A percentile compares a stretch with the other conserved stretches of the same genome.
Evolutionary conservation across 2,797 vertebrate species (phyloP).

Genomic region (Catamblyrhynchus diadema): DNA sequence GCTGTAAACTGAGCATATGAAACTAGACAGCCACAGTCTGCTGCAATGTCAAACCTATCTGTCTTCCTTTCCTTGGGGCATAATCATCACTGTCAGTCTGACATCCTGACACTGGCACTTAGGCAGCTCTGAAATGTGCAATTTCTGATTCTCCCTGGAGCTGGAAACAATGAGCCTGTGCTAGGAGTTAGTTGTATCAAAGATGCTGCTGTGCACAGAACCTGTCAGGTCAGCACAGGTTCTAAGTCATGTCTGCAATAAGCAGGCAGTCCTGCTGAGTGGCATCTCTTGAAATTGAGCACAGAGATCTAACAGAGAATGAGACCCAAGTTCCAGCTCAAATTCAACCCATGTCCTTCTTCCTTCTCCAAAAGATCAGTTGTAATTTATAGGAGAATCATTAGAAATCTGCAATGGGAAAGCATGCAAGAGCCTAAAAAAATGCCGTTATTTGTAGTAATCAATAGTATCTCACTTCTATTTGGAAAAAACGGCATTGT

Average conservation of each 20-base stretch:
- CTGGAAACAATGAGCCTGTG: slow-evolving; percentile 4
- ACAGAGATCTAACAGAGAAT: neutral
- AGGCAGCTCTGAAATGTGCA: slow-evolving; percentile 9
- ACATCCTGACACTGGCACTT: neutral
- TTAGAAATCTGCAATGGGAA: neutral
- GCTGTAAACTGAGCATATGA: neutral
- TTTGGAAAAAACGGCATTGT: neutral
- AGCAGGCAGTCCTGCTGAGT: neutral
- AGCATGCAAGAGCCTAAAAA: neutral
- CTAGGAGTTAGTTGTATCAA: neutral
- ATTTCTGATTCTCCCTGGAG: slow-evolving; percentile 4
- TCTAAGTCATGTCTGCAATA: neutral
- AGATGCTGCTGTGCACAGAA: neutral
- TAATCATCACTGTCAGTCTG: slow-evolving; percentile 17
- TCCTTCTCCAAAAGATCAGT: neutral
- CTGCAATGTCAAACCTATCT: neutral
- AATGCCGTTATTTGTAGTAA: neutral
- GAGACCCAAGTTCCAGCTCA: neutral
- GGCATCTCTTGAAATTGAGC: neutral
- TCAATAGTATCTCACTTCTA: neutral
- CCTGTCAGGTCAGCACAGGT: slow-evolving; percentile 19
- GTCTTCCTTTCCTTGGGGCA: neutral
- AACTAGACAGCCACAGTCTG: slow-evolving; percentile 31
- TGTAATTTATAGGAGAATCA: neutral
- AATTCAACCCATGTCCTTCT: neutral